A percentile compares a stretch with the other conserved stretches of the same genome.
These are phyloP conservation scores for Tetraneura akinire DNA, from an alignment of 1,140 invertebrate species.

Conservation along the genomic window DNA sequence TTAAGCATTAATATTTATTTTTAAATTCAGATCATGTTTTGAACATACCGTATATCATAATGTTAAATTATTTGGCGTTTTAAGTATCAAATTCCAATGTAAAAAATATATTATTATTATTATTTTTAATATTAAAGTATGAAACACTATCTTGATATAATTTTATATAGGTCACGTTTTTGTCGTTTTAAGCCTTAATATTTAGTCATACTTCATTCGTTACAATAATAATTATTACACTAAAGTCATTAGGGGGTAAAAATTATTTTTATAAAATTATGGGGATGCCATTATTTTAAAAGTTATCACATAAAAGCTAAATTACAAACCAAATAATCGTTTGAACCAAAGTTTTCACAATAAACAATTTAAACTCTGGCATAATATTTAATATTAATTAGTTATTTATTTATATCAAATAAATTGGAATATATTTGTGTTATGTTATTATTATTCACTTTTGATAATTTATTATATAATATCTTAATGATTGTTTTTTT, in stretches of 20 bases:
- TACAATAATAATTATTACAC: neutral
- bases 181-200: neutral
- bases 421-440: too few species aligned
- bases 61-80: too few species aligned
- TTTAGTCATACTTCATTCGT: neutral
- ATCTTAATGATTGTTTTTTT: too few species aligned
- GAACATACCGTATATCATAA: too few species aligned
- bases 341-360: neutral
- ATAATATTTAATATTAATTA: constrained; percentile 49
- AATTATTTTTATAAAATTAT: neutral
- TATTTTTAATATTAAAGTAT: too few species aligned
- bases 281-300: neutral
- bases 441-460: too few species aligned
- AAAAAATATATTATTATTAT: neutral
- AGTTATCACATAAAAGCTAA: neutral
- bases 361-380: neutral
- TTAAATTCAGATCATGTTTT: too few species aligned
- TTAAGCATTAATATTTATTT: too few species aligned
- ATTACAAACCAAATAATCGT: neutral
- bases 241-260: neutral
- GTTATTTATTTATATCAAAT: too few species aligned
- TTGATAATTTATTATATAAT: constrained; percentile 57
- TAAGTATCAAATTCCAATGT: too few species aligned
- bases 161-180: neutral
- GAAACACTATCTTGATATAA: neutral